Conservation (phyloP, 2,797 vertebrate species). For the Alca torda region DNA sequence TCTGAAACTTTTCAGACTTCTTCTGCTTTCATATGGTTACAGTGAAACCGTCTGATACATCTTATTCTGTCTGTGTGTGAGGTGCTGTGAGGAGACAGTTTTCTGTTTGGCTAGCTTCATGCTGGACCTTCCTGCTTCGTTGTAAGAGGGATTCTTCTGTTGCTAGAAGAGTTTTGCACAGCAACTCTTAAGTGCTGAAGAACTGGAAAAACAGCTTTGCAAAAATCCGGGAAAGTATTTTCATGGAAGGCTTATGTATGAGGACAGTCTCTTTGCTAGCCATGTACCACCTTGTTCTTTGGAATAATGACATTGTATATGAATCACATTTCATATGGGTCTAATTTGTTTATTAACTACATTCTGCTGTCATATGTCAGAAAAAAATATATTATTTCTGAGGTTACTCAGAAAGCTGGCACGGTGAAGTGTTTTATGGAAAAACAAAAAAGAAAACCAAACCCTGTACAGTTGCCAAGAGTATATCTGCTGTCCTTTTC, state of each 20-base stretch:
- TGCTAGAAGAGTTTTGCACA: neutral
- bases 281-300: neutral
- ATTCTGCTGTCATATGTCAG: conserved; percentile 25
- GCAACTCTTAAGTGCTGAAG: neutral
- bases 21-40: neutral
- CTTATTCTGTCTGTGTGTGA: neutral
- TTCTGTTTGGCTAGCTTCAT: neutral
- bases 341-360: conserved; percentile 17
- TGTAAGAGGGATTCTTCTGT: neutral
- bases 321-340: conserved; percentile 10
- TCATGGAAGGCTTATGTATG: neutral
- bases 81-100: neutral
- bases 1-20: neutral
- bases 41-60: neutral
- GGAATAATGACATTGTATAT: fast-evolving
- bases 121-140: neutral
- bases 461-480: neutral
- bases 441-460: neutral
- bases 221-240: neutral
- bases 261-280: neutral
- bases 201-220: neutral
- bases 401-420: conserved; percentile 35
- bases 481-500: conserved; percentile 53
- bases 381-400: neutral
- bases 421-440: neutral